Base-by-base conservation (phyloP, 2,113 vertebrate species). In the Petaurus breviceps region DNA sequence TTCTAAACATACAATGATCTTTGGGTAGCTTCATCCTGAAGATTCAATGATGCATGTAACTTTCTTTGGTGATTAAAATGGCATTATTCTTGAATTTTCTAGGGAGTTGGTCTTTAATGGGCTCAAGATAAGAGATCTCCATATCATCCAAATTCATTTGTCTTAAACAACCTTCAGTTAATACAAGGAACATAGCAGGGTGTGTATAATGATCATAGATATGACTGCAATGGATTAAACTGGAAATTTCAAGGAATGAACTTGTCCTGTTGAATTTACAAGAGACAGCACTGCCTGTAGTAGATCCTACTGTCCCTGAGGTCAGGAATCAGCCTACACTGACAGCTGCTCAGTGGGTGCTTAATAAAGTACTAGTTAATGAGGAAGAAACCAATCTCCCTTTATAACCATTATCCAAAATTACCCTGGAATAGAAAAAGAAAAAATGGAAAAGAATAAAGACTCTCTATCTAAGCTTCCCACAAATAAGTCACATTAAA, bases 111-210 rank as follows among this genome's bases (percentile, higher is more conserved):
- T 51, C 92, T 68, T 68, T 92, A 51, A 77, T 52, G 90, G 26
- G 47, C 26, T 92, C 95, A 54, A 54, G 53, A 24, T 54, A 54
- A 93, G 31, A 92, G 91, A 96, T 94, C 46, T 50, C 92, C 77
- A 92, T 50, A 90, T 93, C 89, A 96, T 51, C 22, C 49, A 6
- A 22, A 2, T 5, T n/a, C 47, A 24, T 49, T 90, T 93, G 43
- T 94, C n/a, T 92, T 94, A 77, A 47, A 52, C 52, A 52, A 49
- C 16, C 52, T 52, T 3, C 19, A 52, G 52, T 52, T 52, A 52
- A 52, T 52, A 52, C 16, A 52, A 52, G 52, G 52, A 52, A 52
- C 52, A 52, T 4, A 52, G 16, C 52, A 52, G 52, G 52, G 3
- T 52, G 51, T 52, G 22, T 16, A 52, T 52, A 52, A 3, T 14